A percentile compares a stretch with the other conserved stretches of the same genome.
phyloP scores from a whole-genome alignment of 2,113 vertebrate species.

The Lampris incognitus region DNA sequence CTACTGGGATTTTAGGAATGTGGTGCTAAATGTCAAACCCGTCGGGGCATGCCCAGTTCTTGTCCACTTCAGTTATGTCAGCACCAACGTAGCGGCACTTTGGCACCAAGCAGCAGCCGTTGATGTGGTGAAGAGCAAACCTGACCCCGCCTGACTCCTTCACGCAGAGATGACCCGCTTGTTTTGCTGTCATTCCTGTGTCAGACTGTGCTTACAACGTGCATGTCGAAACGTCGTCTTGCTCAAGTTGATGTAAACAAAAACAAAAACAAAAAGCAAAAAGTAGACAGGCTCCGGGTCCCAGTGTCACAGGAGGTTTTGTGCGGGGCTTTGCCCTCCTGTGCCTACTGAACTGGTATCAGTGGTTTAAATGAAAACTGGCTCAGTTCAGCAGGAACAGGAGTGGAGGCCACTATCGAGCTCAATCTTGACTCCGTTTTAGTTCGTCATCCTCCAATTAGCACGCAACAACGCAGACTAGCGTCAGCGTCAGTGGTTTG shows the following conservation, averaged over 20 bases:
- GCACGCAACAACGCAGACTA: neutral
- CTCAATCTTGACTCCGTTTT: constrained; percentile 8
- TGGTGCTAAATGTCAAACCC: constrained; percentile 53
- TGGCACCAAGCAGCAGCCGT: constrained; percentile 18
- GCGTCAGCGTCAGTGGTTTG: neutral
- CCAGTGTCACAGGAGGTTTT: neutral
- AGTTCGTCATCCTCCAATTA: constrained; percentile 20
- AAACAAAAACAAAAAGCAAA: neutral
- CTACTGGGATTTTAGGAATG: constrained; percentile 62
- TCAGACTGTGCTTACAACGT: neutral
- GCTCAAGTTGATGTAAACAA: neutral
- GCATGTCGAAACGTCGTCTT: neutral
- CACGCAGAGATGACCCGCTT: neutral
- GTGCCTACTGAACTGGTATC: constrained; percentile 90
- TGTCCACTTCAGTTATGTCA: constrained; percentile 38
- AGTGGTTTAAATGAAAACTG: constrained; percentile 83
- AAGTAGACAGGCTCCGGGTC: neutral
- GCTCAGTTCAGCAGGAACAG: constrained; percentile 91
- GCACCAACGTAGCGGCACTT: constrained; percentile 4
- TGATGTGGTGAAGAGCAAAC: constrained; percentile 5
- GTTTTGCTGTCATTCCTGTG: neutral
- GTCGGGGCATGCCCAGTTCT: constrained; percentile 48
- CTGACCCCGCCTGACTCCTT: neutral
- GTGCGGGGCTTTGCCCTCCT: constrained; percentile 77
- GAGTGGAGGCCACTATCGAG: constrained; percentile 74